Evolutionary conservation across 2,113 vertebrate genomes (phyloP), one percentile per base, ranked within the genome.

Genomic region (Orycteropus afer): DNA sequence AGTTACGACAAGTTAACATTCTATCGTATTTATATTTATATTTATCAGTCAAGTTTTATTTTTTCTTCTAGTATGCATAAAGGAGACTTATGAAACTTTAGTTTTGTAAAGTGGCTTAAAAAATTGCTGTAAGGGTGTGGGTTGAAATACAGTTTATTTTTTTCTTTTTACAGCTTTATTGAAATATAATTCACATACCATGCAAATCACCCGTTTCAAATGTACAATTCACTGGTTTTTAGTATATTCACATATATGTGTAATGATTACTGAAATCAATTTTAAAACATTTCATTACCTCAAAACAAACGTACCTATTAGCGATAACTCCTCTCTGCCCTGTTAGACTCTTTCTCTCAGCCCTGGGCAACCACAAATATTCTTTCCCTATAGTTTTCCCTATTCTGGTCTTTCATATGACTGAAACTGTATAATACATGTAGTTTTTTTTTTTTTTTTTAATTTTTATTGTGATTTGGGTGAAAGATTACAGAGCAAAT

Each of bases 51-150:
- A 65, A 84, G 22, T 85, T 94, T 95, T 89, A 1, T 92, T 65
- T 12, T 92, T 97, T 42, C 40, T 34, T 88, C 12, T 93, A 76
- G 29, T 74, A n/a, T 94, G 61, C 27, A 20, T 92, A 49, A 34
- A 78, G 15, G 3, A 93, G 89, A 61, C 25, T 67, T 61, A 45
- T 55, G 69, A 77, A 96, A 91, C 34, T 94, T 92, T 63, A 49
- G 61, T 95, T 86, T 90, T 94, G 20, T 90, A 78, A 93, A 88
- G 4, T 76, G 37, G 82, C 40, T 63, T 95, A 95, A 82, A 51
- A 93, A 95, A 74, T 45, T 76, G 5, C 10, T 47, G 51, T 71
- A 86, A 61, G 84, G 1, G 7, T 86, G 7, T 67, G 11, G 40
- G 47, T 80, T 80, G 55, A 93, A 94, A 78, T 65, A 59, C 23